These are phyloP conservation scores for Oligia strigilis DNA, from an alignment of 2,888 invertebrate genomes.

Conservation along the genomic window DNA sequence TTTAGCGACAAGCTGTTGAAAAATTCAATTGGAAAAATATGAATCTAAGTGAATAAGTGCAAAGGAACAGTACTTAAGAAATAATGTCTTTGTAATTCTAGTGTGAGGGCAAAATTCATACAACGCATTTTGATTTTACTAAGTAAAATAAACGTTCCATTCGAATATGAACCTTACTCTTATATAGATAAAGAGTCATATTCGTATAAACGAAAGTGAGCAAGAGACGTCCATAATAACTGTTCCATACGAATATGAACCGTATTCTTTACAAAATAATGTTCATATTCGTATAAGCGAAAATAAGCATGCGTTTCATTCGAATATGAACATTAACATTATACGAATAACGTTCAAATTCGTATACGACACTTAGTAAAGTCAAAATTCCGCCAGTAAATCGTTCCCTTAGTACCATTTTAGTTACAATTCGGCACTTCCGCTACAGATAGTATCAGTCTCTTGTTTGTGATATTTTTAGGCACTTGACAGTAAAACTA, in stretches of 20 bases:
- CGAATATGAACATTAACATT: not conserved
- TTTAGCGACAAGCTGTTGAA: conserved; percentile 5
- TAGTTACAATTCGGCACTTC: conserved; percentile 16
- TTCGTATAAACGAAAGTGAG: not conserved
- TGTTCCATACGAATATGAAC: not conserved
- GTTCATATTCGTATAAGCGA: not conserved
- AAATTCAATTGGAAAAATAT: conserved; percentile 15
- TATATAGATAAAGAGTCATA: not conserved
- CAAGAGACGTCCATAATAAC: not conserved
- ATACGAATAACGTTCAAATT: not conserved
- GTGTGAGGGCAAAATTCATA: not conserved
- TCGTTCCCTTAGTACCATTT: conserved; percentile 18
- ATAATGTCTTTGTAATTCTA: conserved; percentile 35
- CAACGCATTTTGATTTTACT: not conserved
- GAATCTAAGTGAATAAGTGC: not conserved
- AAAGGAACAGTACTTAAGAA: conserved; percentile 16
- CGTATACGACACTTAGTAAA: not conserved
- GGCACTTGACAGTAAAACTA: conserved; percentile 46
- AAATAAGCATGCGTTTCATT: not conserved
- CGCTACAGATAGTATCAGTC: conserved; percentile 42
- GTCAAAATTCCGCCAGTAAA: not conserved
- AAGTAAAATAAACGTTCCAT: not conserved
- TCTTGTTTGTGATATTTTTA: conserved; percentile 47
- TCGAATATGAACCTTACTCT: not conserved
- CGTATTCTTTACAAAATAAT: not conserved